A percentile compares a stretch with the other conserved stretches of the same genome.
Evolutionary conservation across 2,888 invertebrate genomes (phyloP).

Genomic region (Xestia xanthographa): DNA sequence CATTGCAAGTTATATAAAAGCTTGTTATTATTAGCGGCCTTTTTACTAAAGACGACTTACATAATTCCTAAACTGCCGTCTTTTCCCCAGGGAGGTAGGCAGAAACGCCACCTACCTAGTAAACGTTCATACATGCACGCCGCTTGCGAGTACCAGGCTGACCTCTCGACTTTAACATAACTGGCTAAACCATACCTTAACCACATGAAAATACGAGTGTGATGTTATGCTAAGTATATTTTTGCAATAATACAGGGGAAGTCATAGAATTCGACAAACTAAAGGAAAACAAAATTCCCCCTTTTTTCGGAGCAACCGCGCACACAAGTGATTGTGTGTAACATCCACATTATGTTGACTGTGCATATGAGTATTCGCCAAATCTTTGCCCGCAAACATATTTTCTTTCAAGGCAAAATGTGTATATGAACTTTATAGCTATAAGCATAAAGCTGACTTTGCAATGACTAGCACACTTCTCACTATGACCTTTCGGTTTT

Average conservation of each 20-base stretch:
- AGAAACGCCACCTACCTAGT: too few relatives aligned
- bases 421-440: fast-evolving
- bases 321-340: slow-evolving; percentile 15
- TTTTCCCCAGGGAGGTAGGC: too few relatives aligned
- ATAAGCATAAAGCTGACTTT: slow-evolving; percentile 15
- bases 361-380: slow-evolving; percentile 14
- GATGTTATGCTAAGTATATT: background rate
- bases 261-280: background rate
- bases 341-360: slow-evolving; percentile 43
- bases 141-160: background rate
- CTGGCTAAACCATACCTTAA: background rate
- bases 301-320: slow-evolving; percentile 7
- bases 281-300: background rate
- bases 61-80: too few relatives aligned
- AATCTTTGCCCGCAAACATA: slow-evolving; percentile 28
- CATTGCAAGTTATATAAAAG: too few relatives aligned
- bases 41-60: too few relatives aligned
- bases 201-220: background rate
- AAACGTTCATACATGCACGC: too few relatives aligned
- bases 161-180: background rate
- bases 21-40: too few relatives aligned
- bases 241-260: background rate
- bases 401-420: slow-evolving; percentile 1
- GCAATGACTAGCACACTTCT: background rate
- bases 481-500: background rate